Base-by-base conservation (phyloP, 1,140 invertebrate genomes). In the Macrostomum lignano region DNA sequence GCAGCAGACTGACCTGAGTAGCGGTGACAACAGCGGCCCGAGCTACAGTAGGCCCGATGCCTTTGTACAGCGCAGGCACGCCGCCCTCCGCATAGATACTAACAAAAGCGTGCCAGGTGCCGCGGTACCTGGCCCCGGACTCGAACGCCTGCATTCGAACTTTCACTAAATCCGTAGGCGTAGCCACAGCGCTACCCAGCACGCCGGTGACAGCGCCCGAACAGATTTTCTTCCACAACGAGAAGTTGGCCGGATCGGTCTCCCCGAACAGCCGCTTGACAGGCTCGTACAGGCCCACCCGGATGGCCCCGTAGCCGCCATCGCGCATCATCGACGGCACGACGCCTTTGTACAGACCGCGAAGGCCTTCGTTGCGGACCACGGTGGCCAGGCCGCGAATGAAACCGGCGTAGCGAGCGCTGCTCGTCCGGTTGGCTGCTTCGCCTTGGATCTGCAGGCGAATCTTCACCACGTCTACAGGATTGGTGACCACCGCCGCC, bases 381-480 rank as follows among this genome's bases (percentile, higher is more conserved):
- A 48, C 43, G 21, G 20, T 28, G 11, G 21, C 15, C 7, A 35
- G 36, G 11, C 46, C 46, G 24, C 42, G 40, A 6, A 45, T 6
- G 30, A 45, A 40, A 7, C 46, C 46, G 34, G 43, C 34, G 21
- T 48, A 48, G 5, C 25, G 31, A 7, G 40, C 7, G 14, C 23
- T 17, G 13, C 42, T 41, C 32, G 37, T 42, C 21, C 42, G 39
- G 17, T 25, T 13, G 1, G 37, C 15, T 25, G 46, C 28, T 25
- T 48, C 46, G 36, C 43, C 46, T 33, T 48, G 44, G 1, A 48
- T 33, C 25, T 48, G 46, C 43, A 48, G 42, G 3, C 46, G 42
- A 21, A 42, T 46, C 37, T 48, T 48, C 3, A 48, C 39, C 3
- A 48, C 46, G 40, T 48, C 46, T 13, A 48, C 38, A 2, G 46